Percentiles rank a stretch among this genome's conserved stretches.
phyloP scores from a whole-genome alignment of 2,888 invertebrate species.

The Lordiphosa andalusiaca region DNA sequence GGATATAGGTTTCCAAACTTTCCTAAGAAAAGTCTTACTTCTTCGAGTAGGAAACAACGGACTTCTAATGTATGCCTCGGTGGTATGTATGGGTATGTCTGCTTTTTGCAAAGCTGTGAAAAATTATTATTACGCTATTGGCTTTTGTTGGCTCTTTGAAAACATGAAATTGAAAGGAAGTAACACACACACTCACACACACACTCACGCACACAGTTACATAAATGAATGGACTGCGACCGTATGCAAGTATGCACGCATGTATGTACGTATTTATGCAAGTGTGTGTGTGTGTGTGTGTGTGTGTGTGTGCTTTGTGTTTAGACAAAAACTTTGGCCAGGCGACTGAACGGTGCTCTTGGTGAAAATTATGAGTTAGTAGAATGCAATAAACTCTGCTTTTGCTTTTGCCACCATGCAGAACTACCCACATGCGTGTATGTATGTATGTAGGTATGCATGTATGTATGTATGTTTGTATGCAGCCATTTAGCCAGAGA shows the following conservation, averaged over 20 bases:
- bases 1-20: no score
- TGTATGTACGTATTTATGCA: constrained; percentile 15
- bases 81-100: no score
- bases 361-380: constrained; percentile 59
- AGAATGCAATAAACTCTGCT: constrained; percentile 55
- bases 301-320: constrained; percentile 50
- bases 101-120: no score
- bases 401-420: background rate
- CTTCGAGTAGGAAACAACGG: no score
- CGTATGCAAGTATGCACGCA: background rate
- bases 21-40: no score
- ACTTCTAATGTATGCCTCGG: no score
- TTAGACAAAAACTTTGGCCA: constrained; percentile 48
- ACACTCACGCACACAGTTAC: no score
- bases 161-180: no score
- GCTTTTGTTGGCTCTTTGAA: no score
- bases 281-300: constrained; percentile 35
- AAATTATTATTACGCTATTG: no score
- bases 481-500: constrained; percentile 9
- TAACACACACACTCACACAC: no score
- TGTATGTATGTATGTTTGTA: constrained; percentile 6
- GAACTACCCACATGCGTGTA: no score
- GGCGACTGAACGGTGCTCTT: constrained; percentile 18
- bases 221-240: background rate
- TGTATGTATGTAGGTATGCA: background rate